Conservation (phyloP, 2,113 vertebrate genomes). For the Diglossa brunneiventris region DNA sequence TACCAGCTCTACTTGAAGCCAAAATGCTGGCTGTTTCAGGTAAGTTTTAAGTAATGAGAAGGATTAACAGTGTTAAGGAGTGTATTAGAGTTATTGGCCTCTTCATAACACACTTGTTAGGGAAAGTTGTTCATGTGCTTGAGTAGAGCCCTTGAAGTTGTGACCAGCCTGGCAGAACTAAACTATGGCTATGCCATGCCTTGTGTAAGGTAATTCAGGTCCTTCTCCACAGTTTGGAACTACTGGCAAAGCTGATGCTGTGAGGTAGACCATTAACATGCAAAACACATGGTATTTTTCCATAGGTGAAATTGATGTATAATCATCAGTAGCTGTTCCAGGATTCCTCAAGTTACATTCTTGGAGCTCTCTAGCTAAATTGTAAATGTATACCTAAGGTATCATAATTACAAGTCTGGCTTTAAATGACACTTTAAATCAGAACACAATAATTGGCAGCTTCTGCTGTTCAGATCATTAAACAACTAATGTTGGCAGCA, state of each 20-base stretch:
- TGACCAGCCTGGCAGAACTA: neutral
- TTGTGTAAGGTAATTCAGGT: neutral
- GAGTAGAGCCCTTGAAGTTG: neutral
- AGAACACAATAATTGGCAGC: conserved; percentile 46
- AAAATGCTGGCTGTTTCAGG: conserved; percentile 85
- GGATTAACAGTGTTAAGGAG: neutral
- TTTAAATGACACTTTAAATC: conserved; percentile 55
- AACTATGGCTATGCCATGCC: neutral
- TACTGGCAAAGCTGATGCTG: neutral
- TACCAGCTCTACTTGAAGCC: conserved; percentile 85
- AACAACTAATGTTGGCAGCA: conserved; percentile 55
- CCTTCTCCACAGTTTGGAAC: neutral
- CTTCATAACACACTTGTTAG: neutral
- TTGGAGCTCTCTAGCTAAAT: neutral
- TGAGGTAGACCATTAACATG: neutral
- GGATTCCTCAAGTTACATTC: neutral
- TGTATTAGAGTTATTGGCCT: neutral
- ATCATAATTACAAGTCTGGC: conserved; percentile 31
- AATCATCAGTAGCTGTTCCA: neutral
- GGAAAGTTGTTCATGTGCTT: neutral
- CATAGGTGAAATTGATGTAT: neutral
- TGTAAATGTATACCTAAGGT: conserved; percentile 9
- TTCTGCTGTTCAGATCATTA: conserved; percentile 63
- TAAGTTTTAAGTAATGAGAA: conserved; percentile 30
- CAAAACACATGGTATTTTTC: neutral